Evolutionary conservation across 2,888 invertebrate genomes (phyloP), one percentile per base, ranked within the genome.

Genomic region (Morpho achilles): DNA sequence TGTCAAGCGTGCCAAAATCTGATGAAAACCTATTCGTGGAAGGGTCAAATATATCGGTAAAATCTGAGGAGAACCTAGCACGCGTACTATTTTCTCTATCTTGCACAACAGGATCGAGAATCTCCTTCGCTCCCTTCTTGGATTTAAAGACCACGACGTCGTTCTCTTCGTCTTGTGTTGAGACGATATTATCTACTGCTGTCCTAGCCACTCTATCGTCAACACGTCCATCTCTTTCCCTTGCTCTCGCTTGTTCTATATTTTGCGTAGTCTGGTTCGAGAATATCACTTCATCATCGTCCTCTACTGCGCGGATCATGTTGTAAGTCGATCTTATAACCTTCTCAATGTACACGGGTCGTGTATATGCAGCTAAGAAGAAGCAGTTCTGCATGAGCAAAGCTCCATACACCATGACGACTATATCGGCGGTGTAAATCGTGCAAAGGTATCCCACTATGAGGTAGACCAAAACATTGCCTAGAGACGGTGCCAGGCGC

Each of bases 241-340:
- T 32, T 64, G 55, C 59, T 61, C 60, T 63, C 61, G 32, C 32
- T 32, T 32, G 32, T 32, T 32, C 32, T 32, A 32, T 3, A 32
- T 56, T 59, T 64, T 56, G 60, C 63, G 58, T 63, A 49, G 66
- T 76, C 76, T 84, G 84, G 64, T 87, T 88, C 0, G 92, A 89
- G 67, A 92, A 92, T 66, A 93, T 91, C 3, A 93, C 91, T 75
- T 93, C 92, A 66, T 93, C 93, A 16, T 91, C 91, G 53, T 91
- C 91, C 59, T 91, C 91, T 0, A 77, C 83, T 0, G 84, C 90
- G 57, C 87, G 71, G 1, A 91, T 70, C 79, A 86, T 86, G 64
- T 89, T 91, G 64, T 91, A 91, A 0, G 87, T 90, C 56, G 78
- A 77, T 67, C 80, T 76, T n/a, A 91, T 77, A 2, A 87, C 87